Conservation (phyloP, 2,113 vertebrate genomes). For the Trochalopteron elliotii region DNA sequence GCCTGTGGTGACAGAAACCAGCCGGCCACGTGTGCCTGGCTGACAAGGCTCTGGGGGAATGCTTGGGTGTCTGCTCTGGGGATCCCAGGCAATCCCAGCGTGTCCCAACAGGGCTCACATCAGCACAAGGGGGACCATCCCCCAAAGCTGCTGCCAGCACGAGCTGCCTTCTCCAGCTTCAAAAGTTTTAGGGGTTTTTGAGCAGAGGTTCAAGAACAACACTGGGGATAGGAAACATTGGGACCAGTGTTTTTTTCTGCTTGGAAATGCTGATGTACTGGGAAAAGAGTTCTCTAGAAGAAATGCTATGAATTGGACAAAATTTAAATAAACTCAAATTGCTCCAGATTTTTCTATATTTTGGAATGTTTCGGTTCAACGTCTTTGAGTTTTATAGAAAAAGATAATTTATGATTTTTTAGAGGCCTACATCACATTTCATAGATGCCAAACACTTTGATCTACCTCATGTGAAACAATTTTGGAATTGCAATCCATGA, state of each 20-base stretch:
- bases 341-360: background rate
- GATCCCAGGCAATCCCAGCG: background rate
- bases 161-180: rapidly evolving
- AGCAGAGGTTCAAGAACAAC: background rate
- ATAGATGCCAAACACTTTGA: background rate
- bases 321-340: background rate
- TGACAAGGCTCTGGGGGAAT: background rate
- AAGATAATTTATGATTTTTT: background rate
- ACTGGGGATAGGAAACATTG: background rate
- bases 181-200: background rate
- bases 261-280: background rate
- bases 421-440: background rate
- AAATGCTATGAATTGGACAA: background rate
- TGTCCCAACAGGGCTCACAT: background rate
- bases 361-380: background rate
- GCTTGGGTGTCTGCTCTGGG: background rate
- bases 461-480: background rate
- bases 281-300: background rate
- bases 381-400: background rate
- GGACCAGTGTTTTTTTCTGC: background rate
- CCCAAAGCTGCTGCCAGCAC: background rate
- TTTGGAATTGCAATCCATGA: background rate
- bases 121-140: rapidly evolving
- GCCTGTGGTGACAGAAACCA: background rate
- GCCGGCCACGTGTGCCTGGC: background rate